phyloP scores from a whole-genome alignment of 2,888 invertebrate genomes.

The Phaonia tiefii region DNA sequence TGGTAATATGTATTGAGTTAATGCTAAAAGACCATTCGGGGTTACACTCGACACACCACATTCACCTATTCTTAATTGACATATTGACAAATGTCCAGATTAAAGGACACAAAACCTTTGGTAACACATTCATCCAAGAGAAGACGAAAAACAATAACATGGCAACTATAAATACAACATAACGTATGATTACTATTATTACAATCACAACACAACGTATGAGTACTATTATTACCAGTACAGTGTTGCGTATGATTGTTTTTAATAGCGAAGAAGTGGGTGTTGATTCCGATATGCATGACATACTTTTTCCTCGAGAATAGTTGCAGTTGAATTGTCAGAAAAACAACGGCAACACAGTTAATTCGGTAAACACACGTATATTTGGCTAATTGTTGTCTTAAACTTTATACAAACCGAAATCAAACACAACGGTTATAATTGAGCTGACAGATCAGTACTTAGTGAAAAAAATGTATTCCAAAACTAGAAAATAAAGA shows the following conservation, averaged over 20 bases:
- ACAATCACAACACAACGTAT: not conserved
- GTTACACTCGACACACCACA: not conserved
- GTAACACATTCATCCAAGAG: not conserved
- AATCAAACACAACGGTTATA: too few relatives aligned
- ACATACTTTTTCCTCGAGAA: too few relatives aligned
- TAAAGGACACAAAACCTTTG: slow-evolving; percentile 11
- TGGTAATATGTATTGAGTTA: slow-evolving; percentile 25
- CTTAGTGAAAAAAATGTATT: too few relatives aligned
- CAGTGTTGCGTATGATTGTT: not conserved
- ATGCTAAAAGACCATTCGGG: slow-evolving; percentile 14
- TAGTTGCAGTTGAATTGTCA: too few relatives aligned
- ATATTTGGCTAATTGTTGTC: too few relatives aligned
- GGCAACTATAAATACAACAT: not conserved
- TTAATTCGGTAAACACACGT: too few relatives aligned
- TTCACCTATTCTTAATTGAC: slow-evolving; percentile 23
- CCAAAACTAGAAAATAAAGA: too few relatives aligned
- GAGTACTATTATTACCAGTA: not conserved
- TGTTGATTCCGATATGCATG: too few relatives aligned
- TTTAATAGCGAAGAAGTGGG: not conserved
- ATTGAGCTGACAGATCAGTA: too few relatives aligned
- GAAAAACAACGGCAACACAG: too few relatives aligned
- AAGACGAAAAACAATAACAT: not conserved
- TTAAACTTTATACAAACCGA: too few relatives aligned
- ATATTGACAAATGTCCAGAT: slow-evolving; percentile 28
- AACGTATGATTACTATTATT: not conserved